Evolutionary conservation across 2,888 invertebrate genomes (phyloP).

Genomic region (Sialis fuliginosa): DNA sequence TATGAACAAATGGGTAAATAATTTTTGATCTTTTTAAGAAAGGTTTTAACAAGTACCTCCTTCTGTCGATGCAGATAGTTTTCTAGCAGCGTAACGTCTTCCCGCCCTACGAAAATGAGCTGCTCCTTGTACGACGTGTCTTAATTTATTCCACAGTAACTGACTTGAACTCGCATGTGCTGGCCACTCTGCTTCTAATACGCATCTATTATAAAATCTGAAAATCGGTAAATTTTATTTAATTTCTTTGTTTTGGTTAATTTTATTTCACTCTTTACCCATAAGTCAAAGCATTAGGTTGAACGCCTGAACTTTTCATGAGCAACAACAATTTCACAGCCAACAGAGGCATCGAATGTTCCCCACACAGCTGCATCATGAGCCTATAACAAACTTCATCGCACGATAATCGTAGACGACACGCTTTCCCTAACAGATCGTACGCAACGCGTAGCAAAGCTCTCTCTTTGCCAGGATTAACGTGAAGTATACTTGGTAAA

Average conservation of each 20-base stretch:
- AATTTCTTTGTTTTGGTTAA: background rate
- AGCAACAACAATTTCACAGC: conserved; percentile 82
- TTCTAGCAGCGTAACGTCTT: conserved; percentile 34
- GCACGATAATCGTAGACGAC: conserved; percentile 66
- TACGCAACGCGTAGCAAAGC: conserved; percentile 64
- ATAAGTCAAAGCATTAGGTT: conserved; percentile 95
- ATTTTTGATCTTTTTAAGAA: background rate
- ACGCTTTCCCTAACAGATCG: conserved; percentile 73
- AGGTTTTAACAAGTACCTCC: conserved; percentile 16
- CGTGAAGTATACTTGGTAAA: conserved; percentile 68
- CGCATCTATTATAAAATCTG: conserved; percentile 52
- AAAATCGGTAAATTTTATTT: conserved; percentile 7
- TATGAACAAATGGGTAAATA: background rate
- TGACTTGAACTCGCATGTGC: conserved; percentile 50
- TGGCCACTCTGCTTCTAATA: conserved; percentile 92
- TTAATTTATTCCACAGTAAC: conserved; percentile 82
- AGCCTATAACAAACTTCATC: conserved; percentile 97
- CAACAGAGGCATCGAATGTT: conserved; percentile 81
- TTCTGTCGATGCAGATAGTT: conserved; percentile 29
- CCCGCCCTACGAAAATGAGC: conserved; percentile 76
- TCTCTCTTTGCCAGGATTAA: conserved; percentile 55
- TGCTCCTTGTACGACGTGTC: conserved; percentile 80
- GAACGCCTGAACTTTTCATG: conserved; percentile 84
- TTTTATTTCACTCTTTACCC: conserved; percentile 35
- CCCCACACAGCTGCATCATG: conserved; percentile 96